These are phyloP conservation scores for Cataglyphis albicans DNA, from an alignment of 2,888 invertebrate genomes.

Conservation along the genomic window DNA sequence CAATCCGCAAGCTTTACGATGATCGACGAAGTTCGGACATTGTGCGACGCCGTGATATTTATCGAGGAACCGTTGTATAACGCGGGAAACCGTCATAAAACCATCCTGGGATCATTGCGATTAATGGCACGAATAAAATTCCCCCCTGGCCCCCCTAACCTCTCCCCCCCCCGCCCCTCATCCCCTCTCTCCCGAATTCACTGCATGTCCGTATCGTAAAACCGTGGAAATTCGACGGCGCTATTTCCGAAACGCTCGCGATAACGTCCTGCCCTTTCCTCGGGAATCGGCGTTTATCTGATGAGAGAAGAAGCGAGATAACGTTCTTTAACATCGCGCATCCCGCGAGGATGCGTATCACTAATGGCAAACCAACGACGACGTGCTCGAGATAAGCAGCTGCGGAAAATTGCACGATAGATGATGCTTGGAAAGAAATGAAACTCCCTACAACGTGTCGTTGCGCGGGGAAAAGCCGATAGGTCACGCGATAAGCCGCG, in stretches of 20 bases:
- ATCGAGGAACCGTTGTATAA: slow-evolving; percentile 38
- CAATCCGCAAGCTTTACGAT: slow-evolving; percentile 38
- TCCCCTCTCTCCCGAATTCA: slow-evolving; percentile 20
- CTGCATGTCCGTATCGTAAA: slow-evolving; percentile 53
- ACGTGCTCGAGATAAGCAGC: too few relatives aligned
- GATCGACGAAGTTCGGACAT: slow-evolving; percentile 52
- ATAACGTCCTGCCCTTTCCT: slow-evolving; percentile 52
- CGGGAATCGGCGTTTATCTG: slow-evolving; percentile 8
- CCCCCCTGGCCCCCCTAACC: neutral
- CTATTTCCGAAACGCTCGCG: slow-evolving; percentile 8
- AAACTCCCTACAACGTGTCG: neutral
- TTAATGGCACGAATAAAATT: slow-evolving; percentile 42
- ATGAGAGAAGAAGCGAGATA: slow-evolving; percentile 24
- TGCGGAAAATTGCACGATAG: neutral
- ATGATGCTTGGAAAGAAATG: neutral
- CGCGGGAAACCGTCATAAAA: slow-evolving; percentile 45
- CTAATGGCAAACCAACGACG: neutral
- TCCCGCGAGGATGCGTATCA: slow-evolving; percentile 12
- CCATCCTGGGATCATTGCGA: slow-evolving; percentile 25
- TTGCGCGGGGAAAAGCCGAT: neutral
- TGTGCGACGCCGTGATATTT: slow-evolving; percentile 33
- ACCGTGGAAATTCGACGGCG: slow-evolving; percentile 53
- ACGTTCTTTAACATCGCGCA: neutral
- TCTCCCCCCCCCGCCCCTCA: neutral
- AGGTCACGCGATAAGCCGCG: slow-evolving; percentile 23